phyloP scores from a whole-genome alignment of 2,113 vertebrate genomes.

The Callopanchax toddi region DNA sequence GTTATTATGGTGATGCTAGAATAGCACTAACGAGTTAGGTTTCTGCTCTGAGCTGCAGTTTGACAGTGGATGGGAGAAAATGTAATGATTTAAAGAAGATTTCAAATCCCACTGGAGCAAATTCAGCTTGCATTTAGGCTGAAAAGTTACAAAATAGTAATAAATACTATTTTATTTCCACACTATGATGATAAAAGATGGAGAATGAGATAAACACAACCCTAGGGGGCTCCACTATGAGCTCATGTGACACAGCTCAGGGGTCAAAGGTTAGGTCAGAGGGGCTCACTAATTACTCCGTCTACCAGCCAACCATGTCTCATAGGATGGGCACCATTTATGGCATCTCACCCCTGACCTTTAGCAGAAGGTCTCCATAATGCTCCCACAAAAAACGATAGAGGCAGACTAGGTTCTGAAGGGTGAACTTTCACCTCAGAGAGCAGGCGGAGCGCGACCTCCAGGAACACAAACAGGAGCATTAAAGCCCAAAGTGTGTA shows the following conservation, averaged over 20 bases:
- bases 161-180: not conserved
- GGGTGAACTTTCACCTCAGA: constrained; percentile 45
- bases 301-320: constrained; percentile 61
- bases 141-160: not conserved
- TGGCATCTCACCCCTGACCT: constrained; percentile 77
- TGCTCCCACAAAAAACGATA: constrained; percentile 39
- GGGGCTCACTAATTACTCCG: constrained; percentile 68
- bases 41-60: no score
- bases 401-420: constrained; percentile 18
- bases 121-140: not conserved
- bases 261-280: constrained; percentile 76
- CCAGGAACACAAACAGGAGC: constrained; percentile 9
- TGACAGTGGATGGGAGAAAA: no score
- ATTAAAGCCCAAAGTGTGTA: constrained; percentile 7
- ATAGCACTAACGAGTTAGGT: no score
- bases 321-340: constrained; percentile 55
- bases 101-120: no score
- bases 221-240: constrained; percentile 1
- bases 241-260: constrained; percentile 48
- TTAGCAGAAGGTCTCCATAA: constrained; percentile 61
- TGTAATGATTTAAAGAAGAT: no score
- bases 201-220: not conserved
- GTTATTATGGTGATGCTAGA: no score
- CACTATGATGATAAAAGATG: not conserved
- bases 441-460: constrained; percentile 6